Conservation (phyloP, 2,888 invertebrate genomes). For the Drosophila neutralis region DNA sequence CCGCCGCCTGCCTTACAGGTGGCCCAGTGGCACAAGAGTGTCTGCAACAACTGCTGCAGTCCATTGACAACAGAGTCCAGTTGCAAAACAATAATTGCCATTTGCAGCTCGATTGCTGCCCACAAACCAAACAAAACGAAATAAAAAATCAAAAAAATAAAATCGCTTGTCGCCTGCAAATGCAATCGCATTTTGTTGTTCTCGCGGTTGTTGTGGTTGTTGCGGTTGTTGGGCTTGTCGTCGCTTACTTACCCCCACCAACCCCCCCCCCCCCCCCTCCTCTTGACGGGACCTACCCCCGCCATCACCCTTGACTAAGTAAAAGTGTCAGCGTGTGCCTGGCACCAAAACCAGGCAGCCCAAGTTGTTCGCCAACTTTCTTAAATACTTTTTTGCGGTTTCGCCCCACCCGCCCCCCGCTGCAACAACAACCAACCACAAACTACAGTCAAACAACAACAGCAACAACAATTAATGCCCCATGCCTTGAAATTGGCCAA, state of each 20-base stretch:
- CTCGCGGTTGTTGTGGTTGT: neutral
- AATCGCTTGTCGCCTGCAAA: slow-evolving; percentile 28
- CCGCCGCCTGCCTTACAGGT: neutral
- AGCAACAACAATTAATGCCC: slow-evolving; percentile 64
- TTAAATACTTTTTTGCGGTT: slow-evolving; percentile 78
- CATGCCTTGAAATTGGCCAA: slow-evolving; percentile 56
- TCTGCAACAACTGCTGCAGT: slow-evolving; percentile 8
- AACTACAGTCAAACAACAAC: slow-evolving; percentile 16
- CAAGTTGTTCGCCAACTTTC: slow-evolving; percentile 65
- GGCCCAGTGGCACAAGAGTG: neutral
- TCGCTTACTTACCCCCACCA: neutral
- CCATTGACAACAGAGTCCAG: slow-evolving; percentile 39
- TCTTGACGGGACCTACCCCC: neutral
- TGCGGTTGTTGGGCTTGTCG: slow-evolving; percentile 16
- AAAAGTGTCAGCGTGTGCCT: slow-evolving; percentile 78
- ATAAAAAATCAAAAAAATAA: slow-evolving; percentile 1
- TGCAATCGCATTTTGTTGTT: slow-evolving; percentile 22
- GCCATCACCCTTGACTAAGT: slow-evolving; percentile 50
- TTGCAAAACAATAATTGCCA: slow-evolving; percentile 49
- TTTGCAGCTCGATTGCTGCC: slow-evolving; percentile 53
- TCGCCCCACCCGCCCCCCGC: neutral
- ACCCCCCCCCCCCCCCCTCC: neutral
- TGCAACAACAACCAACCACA: slow-evolving; percentile 8
- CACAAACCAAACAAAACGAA: slow-evolving; percentile 10
- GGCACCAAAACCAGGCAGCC: slow-evolving; percentile 54